Evolutionary conservation across 2,797 vertebrate species (phyloP).

Genomic region (Chiloscyllium punctatum): DNA sequence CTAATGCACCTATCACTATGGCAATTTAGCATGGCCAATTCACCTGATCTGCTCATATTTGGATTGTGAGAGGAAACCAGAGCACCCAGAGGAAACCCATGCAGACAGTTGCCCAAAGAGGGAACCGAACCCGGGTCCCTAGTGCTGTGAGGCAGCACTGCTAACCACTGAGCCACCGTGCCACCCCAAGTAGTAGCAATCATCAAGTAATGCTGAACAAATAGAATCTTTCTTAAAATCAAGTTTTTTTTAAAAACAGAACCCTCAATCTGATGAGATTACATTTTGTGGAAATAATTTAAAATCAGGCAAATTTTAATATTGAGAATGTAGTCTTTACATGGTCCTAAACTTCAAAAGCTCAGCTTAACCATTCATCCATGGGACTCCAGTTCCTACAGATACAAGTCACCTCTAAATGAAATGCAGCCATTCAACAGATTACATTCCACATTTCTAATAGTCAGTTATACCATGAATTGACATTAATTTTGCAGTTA

Average conservation of each 20-base stretch:
- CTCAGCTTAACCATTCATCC: neutral
- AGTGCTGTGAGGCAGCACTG: too few species aligned
- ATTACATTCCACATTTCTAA: neutral
- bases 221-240: neutral
- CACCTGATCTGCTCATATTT: too few species aligned
- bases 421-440: neutral
- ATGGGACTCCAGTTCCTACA: neutral
- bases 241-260: neutral
- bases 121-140: too few species aligned
- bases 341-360: neutral
- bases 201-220: too few species aligned
- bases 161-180: too few species aligned
- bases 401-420: neutral
- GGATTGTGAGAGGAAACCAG: too few species aligned
- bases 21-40: too few species aligned
- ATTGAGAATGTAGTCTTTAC: neutral
- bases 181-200: too few species aligned
- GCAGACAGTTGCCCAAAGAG: too few species aligned
- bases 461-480: neutral
- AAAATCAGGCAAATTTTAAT: neutral
- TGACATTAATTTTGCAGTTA: neutral
- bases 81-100: too few species aligned
- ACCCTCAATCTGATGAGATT: neutral
- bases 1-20: too few species aligned
- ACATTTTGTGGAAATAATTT: neutral